phyloP scores from a whole-genome alignment of 1,140 invertebrate species.

The Brachionus plicatilis region DNA sequence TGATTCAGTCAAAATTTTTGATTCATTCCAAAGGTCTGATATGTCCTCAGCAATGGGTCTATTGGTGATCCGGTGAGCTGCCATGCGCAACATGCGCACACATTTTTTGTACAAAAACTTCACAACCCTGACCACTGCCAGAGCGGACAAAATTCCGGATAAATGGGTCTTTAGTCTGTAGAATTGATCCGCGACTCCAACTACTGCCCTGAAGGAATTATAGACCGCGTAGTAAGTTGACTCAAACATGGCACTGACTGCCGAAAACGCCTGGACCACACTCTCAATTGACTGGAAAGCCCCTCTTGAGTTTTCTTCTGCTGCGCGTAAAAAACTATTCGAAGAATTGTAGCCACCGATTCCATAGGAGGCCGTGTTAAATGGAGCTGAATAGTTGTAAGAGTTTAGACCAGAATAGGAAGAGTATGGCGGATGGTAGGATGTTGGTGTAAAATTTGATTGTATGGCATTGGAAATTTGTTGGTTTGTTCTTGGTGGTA shows the following conservation, averaged over 20 bases:
- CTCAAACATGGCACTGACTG: slow-evolving; percentile 90
- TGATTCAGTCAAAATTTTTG: slow-evolving; percentile 40
- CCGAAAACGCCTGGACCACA: slow-evolving; percentile 79
- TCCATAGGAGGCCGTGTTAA: neutral
- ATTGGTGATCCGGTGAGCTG: slow-evolving; percentile 39
- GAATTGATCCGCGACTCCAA: slow-evolving; percentile 90
- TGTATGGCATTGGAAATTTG: neutral
- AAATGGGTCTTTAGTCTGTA: slow-evolving; percentile 73
- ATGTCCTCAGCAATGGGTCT: slow-evolving; percentile 41
- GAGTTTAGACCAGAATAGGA: slow-evolving; percentile 14
- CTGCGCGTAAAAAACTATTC: slow-evolving; percentile 72
- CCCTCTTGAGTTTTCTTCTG: slow-evolving; percentile 79
- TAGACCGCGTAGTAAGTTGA: slow-evolving; percentile 89
- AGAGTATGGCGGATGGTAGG: neutral
- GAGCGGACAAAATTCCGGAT: slow-evolving; percentile 73
- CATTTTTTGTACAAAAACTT: slow-evolving; percentile 73
- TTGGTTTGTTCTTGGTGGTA: neutral
- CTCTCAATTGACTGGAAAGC: slow-evolving; percentile 91
- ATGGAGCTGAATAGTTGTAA: slow-evolving; percentile 5
- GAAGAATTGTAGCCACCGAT: neutral
- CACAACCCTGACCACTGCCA: slow-evolving; percentile 71
- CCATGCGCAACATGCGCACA: slow-evolving; percentile 59
- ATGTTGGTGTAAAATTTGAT: neutral
- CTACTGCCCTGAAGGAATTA: slow-evolving; percentile 84
- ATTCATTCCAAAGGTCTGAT: slow-evolving; percentile 20